Conservation (phyloP, 2,797 vertebrate genomes). For the Antrozous pallidus region DNA sequence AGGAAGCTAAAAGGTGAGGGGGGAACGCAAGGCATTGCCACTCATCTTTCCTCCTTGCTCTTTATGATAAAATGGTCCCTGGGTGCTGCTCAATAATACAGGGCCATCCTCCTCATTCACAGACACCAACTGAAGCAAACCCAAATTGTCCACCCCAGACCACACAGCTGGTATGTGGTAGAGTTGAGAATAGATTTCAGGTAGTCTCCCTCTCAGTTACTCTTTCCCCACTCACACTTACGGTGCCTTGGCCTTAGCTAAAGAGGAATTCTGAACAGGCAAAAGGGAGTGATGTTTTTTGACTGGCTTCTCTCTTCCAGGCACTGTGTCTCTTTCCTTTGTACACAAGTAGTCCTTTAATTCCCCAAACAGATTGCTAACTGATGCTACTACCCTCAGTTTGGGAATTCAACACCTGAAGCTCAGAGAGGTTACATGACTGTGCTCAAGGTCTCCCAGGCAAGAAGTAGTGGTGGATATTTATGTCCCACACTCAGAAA, state of each 20-base stretch:
- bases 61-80: background rate
- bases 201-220: background rate
- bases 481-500: background rate
- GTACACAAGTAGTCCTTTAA: background rate
- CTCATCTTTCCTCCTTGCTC: background rate
- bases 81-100: background rate
- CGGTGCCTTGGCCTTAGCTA: background rate
- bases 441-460: background rate
- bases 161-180: background rate
- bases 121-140: background rate
- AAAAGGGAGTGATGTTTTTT: background rate
- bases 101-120: background rate
- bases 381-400: background rate
- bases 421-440: background rate
- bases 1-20: background rate
- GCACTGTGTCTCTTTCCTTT: background rate
- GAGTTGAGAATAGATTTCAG: background rate
- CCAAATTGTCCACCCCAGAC: background rate
- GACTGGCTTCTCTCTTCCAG: background rate
- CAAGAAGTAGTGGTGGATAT: background rate
- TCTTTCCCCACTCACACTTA: background rate
- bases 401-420: background rate
- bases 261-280: background rate
- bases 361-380: background rate
- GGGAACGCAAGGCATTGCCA: background rate